These are phyloP conservation scores for Phataginus tricuspis DNA, from an alignment of 2,797 vertebrate genomes.

Conservation along the genomic window DNA sequence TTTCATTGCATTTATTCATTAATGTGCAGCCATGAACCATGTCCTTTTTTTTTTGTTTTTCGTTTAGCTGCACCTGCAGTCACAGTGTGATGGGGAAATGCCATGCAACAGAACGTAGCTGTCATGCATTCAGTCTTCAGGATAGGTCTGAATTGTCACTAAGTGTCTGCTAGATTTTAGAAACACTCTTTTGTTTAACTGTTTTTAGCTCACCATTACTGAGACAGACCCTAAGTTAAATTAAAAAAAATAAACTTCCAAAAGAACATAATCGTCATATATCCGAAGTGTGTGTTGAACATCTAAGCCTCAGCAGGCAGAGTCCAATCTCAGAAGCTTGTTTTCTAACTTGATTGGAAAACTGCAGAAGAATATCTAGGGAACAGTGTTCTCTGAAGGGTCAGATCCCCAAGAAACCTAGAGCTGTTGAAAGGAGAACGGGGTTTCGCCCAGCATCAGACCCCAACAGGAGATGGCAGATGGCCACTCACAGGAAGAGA, in stretches of 20 bases:
- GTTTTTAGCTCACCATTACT: neutral
- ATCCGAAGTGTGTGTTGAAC: neutral
- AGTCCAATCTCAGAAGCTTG: neutral
- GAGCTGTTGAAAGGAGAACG: neutral
- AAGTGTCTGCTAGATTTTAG: neutral
- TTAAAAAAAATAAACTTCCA: neutral
- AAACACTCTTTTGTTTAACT: neutral
- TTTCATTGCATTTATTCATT: neutral
- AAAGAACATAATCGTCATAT: neutral
- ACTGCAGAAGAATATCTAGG: neutral
- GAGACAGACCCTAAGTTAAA: neutral
- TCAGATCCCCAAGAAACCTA: neutral
- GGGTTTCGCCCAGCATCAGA: neutral
- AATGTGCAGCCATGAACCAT: neutral
- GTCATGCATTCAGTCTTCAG: neutral
- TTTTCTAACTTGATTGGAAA: neutral
- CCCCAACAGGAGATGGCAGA: neutral
- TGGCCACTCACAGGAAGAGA: neutral
- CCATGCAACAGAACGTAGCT: neutral
- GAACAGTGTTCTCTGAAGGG: neutral
- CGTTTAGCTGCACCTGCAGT: neutral
- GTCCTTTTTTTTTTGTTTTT: neutral
- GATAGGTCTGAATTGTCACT: neutral
- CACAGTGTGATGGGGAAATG: neutral
- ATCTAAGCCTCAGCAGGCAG: neutral